Percentiles rank a stretch among this genome's conserved stretches.
These are phyloP conservation scores for Plusia festucae DNA, from an alignment of 2,888 invertebrate species.

Conservation along the genomic window DNA sequence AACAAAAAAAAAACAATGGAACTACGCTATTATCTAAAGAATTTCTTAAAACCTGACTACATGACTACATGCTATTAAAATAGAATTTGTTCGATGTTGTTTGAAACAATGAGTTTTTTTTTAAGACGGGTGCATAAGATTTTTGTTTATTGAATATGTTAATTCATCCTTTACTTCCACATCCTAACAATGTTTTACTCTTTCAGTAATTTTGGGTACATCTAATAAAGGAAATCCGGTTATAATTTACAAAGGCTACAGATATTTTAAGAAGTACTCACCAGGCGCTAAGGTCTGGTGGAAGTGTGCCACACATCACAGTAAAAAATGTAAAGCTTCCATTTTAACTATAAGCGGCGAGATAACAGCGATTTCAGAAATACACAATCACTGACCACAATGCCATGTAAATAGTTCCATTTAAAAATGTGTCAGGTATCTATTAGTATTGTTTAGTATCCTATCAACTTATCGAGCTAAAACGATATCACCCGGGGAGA, in stretches of 20 bases:
- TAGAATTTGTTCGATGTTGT: no score
- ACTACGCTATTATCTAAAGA: no score
- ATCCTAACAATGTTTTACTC: background rate
- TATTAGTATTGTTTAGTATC: no score
- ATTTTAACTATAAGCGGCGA: constrained; percentile 12
- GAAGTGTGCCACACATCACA: constrained; percentile 47
- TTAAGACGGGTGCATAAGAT: background rate
- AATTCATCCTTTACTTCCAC: background rate
- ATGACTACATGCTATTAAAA: no score
- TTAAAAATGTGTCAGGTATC: no score
- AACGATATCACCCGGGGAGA: no score
- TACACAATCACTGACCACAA: constrained; percentile 31
- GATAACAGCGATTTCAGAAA: background rate
- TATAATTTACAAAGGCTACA: constrained; percentile 20
- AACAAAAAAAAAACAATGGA: no score
- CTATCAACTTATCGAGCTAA: no score
- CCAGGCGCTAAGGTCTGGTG: constrained; percentile 30
- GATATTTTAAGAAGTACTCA: constrained; percentile 30
- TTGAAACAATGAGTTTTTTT: no score
- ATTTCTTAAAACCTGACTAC: no score
- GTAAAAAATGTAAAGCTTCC: constrained; percentile 39
- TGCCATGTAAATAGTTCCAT: background rate
- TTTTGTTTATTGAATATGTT: background rate
- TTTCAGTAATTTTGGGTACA: constrained; percentile 27
- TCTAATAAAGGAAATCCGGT: constrained; percentile 34